Evolutionary conservation across 2,888 invertebrate genomes (phyloP), one percentile per base, ranked within the genome.

Genomic region (Pheosia tremula): DNA sequence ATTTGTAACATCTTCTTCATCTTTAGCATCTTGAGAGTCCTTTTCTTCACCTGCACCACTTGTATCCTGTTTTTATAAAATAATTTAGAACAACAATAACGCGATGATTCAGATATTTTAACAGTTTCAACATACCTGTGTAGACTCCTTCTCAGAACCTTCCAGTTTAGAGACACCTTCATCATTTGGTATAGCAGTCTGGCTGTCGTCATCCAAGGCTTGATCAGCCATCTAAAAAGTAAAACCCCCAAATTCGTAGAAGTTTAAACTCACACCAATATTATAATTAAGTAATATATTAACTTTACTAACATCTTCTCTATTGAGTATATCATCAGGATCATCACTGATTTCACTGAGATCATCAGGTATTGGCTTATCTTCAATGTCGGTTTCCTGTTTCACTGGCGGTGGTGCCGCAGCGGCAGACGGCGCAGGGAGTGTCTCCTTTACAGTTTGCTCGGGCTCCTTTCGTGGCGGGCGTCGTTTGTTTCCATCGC

Each of bases 341-440:
- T 97, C 97, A 77, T 97, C 97, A 82, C 97, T 97, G 66, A 98
- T 97, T 88, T 98, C 98, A 86, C 97, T 98, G 11, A 98, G 94
- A 84, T 97, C 96, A 80, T 96, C 95, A 74, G 96, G 93, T 79
- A 96, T 89, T 69, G 95, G 86, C 82, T 94, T 84, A 74, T 95
- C 94, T 66, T 94, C 85, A 67, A 89, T 82, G 72, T 94, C 94
- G 49, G 90, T 80, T 3, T 95, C 95, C 7, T 88, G 75, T 62
- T 75, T 82, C 59, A 73, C 79, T 56, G 76, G 68, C 8, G 77
- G 67, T 10, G 76, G 84, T 60, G 83, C 75, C 4, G 86, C 73
- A 55, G 13, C 39, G 77, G 94, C 84, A 13, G 95, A 84, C 53
- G 76, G 87, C 5, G 89, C 77, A 73, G 95, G 89, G 5, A 89